These are phyloP conservation scores for Taurulus bubalis DNA, from an alignment of 2,113 vertebrate species.

Conservation along the genomic window DNA sequence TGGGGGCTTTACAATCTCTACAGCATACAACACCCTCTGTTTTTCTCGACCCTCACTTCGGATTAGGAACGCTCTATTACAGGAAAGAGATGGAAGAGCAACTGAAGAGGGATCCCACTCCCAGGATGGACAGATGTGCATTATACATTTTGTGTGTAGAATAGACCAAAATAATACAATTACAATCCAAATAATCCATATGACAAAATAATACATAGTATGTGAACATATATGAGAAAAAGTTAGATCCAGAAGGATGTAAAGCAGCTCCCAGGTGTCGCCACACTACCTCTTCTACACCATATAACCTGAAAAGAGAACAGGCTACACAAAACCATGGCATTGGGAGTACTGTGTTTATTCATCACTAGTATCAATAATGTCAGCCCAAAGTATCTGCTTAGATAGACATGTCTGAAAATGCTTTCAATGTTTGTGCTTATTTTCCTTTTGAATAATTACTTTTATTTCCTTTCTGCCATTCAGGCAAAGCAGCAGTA, in stretches of 20 bases:
- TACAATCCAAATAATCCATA: neutral
- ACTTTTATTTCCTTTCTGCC: neutral
- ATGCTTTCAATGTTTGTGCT: neutral
- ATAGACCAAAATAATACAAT: too few species aligned
- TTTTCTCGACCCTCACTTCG: neutral
- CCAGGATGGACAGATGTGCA: too few species aligned
- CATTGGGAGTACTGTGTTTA: neutral
- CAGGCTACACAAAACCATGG: neutral
- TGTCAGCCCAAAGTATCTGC: neutral
- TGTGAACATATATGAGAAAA: neutral
- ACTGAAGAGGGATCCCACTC: too few species aligned
- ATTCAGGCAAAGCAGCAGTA: conserved; percentile 68
- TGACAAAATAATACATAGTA: neutral
- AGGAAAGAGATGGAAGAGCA: too few species aligned
- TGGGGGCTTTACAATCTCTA: neutral
- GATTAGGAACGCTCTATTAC: too few species aligned
- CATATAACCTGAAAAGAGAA: neutral
- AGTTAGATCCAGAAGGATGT: neutral
- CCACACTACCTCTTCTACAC: neutral
- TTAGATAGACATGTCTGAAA: neutral
- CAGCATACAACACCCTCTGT: neutral
- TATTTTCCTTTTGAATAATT: neutral
- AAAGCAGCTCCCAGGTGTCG: neutral
- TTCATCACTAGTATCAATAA: neutral
- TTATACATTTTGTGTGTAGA: too few species aligned